Conservation (phyloP, 2,888 invertebrate genomes). For the Brenthis ino region DNA sequence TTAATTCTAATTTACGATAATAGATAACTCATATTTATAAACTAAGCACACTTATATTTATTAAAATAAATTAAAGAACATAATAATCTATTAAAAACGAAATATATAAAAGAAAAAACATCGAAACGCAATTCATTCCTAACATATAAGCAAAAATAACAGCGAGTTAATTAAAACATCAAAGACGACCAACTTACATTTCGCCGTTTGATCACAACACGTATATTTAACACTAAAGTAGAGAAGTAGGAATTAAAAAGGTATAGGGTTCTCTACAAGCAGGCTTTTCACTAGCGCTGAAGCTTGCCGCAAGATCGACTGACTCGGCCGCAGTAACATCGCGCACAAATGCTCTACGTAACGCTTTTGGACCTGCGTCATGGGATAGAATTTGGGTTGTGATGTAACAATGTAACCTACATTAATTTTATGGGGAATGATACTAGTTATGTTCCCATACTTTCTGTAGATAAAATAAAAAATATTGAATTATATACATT, state of each 20-base stretch:
- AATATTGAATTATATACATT: background rate
- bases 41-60: too few species aligned
- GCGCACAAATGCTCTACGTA: conserved; percentile 52
- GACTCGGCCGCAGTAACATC: conserved; percentile 74
- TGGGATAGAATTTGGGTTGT: conserved; percentile 29
- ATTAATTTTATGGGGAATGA: conserved; percentile 1
- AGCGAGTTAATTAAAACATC: conserved; percentile 6
- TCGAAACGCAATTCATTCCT: too few species aligned
- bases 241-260: conserved; percentile 3
- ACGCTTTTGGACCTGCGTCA: conserved; percentile 48
- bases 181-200: conserved; percentile 39
- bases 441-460: background rate
- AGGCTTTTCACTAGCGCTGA: conserved; percentile 51
- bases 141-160: too few species aligned
- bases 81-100: too few species aligned
- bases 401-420: conserved; percentile 25
- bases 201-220: conserved; percentile 16
- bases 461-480: background rate
- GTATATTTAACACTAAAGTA: conserved; percentile 22
- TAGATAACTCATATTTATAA: too few species aligned
- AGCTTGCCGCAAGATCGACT: conserved; percentile 70
- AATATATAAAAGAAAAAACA: too few species aligned
- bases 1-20: too few species aligned
- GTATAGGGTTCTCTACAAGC: conserved; percentile 11
- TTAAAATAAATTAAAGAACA: too few species aligned